Evolutionary conservation across 1,140 invertebrate species (phyloP).

Genomic region (Drosophila lacertosa): DNA sequence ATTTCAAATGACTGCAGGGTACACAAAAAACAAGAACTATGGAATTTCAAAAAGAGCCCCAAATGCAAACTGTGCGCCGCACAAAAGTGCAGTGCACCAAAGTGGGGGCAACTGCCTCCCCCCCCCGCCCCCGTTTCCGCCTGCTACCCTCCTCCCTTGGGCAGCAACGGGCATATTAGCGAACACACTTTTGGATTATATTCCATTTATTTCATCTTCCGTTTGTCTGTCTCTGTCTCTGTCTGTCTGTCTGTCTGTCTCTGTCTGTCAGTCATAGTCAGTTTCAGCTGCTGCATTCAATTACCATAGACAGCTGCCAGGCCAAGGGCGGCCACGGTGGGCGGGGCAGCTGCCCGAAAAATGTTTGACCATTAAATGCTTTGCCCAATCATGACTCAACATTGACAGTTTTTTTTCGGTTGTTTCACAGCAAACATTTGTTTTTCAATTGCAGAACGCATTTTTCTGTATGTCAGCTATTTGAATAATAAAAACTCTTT

Average conservation of each 20-base stretch:
- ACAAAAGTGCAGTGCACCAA: slow-evolving; percentile 1
- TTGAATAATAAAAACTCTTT: slow-evolving; percentile 22
- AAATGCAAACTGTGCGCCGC: slow-evolving; percentile 4
- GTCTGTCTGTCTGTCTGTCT: slow-evolving; percentile 31
- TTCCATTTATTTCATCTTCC: slow-evolving; percentile 29
- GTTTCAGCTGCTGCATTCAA: slow-evolving; percentile 70
- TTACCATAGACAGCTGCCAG: slow-evolving; percentile 42
- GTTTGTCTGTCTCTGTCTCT: slow-evolving; percentile 11
- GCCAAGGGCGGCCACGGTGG: background rate
- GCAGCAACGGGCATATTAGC: slow-evolving; percentile 9
- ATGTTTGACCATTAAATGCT: slow-evolving; percentile 73
- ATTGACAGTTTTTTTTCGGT: slow-evolving; percentile 60
- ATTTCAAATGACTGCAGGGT: background rate
- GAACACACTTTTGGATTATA: slow-evolving; percentile 38
- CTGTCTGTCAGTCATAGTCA: slow-evolving; percentile 28
- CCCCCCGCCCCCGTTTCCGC: too few species aligned
- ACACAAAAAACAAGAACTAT: slow-evolving; percentile 10
- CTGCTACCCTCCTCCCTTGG: too few species aligned
- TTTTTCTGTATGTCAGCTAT: background rate
- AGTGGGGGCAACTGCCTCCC: too few species aligned
- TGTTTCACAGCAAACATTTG: slow-evolving; percentile 37
- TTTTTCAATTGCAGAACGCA: slow-evolving; percentile 19
- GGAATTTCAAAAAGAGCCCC: slow-evolving; percentile 6
- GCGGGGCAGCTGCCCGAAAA: background rate
- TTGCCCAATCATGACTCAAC: slow-evolving; percentile 53